Evolutionary conservation across 2,888 invertebrate genomes (phyloP), one percentile per base, ranked within the genome.

Genomic region (Vanessa cardui): DNA sequence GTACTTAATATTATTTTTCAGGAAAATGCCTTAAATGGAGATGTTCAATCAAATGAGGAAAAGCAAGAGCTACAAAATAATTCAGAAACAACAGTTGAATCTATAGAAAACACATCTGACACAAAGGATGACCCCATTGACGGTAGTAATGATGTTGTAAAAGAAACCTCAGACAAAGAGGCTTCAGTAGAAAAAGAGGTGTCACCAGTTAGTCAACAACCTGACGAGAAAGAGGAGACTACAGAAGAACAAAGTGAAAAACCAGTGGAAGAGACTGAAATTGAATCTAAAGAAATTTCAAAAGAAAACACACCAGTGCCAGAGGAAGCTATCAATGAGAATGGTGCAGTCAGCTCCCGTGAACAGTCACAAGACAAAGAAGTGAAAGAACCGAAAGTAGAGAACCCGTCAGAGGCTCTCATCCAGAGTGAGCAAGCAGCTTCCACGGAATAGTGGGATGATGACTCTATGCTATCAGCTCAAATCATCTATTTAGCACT

Each of bases 401-500:
- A 87, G 21, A 84, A 86, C 70, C 84, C 87, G 7, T 92, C 93
- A 0, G 89, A 89, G 73, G 83, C 87, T 72, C 83, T 93, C 67
- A 91, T 93, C 73, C 80, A 87, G 74, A 93, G 85, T 74, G 93
- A 93, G 79, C 82, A 90, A 78, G 80, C 82, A 1, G 87, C 86
- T 20, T 82, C 89, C 45, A 81, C 84, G 67, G 89, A 92, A 77
- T 92, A 88, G 87, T 74, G 71, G 45, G 46, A 77, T 81, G 82
- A 56, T 81, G 71, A 78, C 73, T 79, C 69, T 75, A 80, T 82
- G 85, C 88, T 88, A 79, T 83, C 88, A 89, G 91, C 91, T 92
- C 92, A 90, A 90, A 88, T 81, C 82, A 86, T 83, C 81, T 80
- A 78, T 77, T 26, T 90, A 90, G 90, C 85, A 88, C 85, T 92